Evolutionary conservation across 2,888 invertebrate genomes (phyloP).

Genomic region (Apantesis nais): DNA sequence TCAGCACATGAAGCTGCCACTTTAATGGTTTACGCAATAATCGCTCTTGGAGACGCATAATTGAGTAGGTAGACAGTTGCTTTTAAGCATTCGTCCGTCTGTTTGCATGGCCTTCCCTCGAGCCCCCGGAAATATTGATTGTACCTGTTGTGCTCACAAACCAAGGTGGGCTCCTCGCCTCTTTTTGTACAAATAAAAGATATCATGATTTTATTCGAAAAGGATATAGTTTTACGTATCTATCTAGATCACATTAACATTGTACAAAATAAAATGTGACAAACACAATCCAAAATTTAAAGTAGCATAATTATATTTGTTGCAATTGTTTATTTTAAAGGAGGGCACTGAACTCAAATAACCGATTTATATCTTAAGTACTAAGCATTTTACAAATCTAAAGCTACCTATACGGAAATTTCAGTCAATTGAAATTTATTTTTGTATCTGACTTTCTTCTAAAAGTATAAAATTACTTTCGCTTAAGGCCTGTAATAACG

Average conservation of each 20-base stretch:
- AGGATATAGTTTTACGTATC: constrained; percentile 24
- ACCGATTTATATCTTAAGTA: neutral
- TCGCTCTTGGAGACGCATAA: constrained; percentile 27
- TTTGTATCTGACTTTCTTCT: neutral
- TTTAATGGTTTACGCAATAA: constrained; percentile 10
- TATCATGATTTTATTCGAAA: constrained; percentile 53
- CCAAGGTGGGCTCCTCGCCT: constrained; percentile 39
- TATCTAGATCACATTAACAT: constrained; percentile 20
- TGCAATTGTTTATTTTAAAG: constrained; percentile 4
- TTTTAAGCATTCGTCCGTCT: constrained; percentile 63
- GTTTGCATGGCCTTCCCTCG: constrained; percentile 54
- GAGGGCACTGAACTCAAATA: neutral
- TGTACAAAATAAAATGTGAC: constrained; percentile 21
- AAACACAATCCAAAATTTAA: constrained; percentile 11
- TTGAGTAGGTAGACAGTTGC: constrained; percentile 54
- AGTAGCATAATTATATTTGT: constrained; percentile 9
- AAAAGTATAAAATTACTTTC: neutral
- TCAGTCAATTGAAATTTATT: too few species aligned
- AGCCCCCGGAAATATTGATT: constrained; percentile 70
- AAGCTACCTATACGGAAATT: too few species aligned
- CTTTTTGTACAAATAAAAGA: constrained; percentile 49
- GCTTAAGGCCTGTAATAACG: neutral
- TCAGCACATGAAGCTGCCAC: neutral
- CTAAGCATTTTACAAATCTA: neutral
- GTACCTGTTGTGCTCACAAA: constrained; percentile 65